A percentile compares a stretch with the other conserved stretches of the same genome.
phyloP scores from a whole-genome alignment of 1,140 invertebrate genomes.

The Amphibalanus amphitrite region DNA sequence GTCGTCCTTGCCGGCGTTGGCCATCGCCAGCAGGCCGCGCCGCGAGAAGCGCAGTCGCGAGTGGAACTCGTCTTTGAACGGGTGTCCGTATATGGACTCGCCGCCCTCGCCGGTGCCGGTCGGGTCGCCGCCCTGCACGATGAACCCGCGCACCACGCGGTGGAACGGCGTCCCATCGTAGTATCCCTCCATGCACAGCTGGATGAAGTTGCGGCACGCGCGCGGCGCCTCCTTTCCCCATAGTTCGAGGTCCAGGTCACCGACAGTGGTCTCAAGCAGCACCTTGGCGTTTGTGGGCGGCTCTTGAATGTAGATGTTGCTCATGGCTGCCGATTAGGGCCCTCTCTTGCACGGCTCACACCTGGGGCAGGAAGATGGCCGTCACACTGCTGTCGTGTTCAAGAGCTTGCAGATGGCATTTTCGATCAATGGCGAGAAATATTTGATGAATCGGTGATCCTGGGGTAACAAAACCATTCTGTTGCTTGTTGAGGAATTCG shows the following conservation, averaged over 20 bases:
- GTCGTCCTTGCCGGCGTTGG: slow-evolving; percentile 72
- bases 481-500: too few species aligned
- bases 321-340: slow-evolving; percentile 38
- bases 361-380: too few species aligned
- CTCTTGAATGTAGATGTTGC: slow-evolving; percentile 93
- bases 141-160: slow-evolving; percentile 75
- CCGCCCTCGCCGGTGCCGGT: slow-evolving; percentile 80
- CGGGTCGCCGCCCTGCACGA: slow-evolving; percentile 92
- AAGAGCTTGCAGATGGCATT: too few species aligned
- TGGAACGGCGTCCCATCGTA: slow-evolving; percentile 88
- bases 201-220: slow-evolving; percentile 91
- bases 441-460: too few species aligned
- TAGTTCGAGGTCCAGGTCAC: slow-evolving; percentile 94
- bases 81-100: slow-evolving; percentile 80
- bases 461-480: too few species aligned
- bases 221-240: slow-evolving; percentile 94
- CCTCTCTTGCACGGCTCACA: too few species aligned
- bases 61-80: slow-evolving; percentile 90
- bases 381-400: too few species aligned
- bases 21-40: slow-evolving; percentile 76
- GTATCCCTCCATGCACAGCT: slow-evolving; percentile 92
- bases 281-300: slow-evolving; percentile 87
- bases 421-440: too few species aligned
- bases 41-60: slow-evolving; percentile 76
- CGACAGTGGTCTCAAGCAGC: slow-evolving; percentile 72